A percentile compares a stretch with the other conserved stretches of the same genome.
Conservation (phyloP, 2,888 invertebrate species). For the Neoitamus cyanurus region DNA sequence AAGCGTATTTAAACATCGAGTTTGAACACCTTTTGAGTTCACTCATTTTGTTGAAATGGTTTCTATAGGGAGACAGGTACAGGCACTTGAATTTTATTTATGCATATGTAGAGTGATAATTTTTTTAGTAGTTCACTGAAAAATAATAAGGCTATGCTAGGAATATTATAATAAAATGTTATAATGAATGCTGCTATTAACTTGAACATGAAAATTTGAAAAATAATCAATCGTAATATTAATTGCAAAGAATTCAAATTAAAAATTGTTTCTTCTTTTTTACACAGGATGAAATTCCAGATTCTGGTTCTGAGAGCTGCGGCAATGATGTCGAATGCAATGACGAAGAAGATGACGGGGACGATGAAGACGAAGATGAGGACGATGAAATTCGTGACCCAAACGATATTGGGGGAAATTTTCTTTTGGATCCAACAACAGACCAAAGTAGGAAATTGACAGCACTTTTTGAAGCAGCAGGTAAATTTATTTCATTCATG, state of each 20-base stretch:
- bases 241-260: neutral
- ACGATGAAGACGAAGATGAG: slow-evolving; percentile 66
- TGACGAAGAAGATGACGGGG: slow-evolving; percentile 66
- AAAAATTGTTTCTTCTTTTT: neutral
- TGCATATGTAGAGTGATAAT: no score
- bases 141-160: neutral
- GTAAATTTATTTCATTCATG: slow-evolving; percentile 55
- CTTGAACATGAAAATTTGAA: neutral
- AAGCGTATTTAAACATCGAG: no score
- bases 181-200: neutral
- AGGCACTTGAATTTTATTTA: neutral
- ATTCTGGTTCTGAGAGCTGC: slow-evolving; percentile 66
- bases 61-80: no score
- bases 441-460: slow-evolving; percentile 74
- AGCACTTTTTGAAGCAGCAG: slow-evolving; percentile 93
- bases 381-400: slow-evolving; percentile 62
- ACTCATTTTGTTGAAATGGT: no score
- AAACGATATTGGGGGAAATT: slow-evolving; percentile 62
- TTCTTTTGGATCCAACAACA: slow-evolving; percentile 67
- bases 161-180: neutral
- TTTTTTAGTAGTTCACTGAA: neutral
- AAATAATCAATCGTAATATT: neutral
- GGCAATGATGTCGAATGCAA: slow-evolving; percentile 64
- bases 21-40: no score
- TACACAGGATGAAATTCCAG: slow-evolving; percentile 64